Percentiles rank a stretch among this genome's conserved stretches.
These are phyloP conservation scores for Enteromius thamalakanensis DNA, from an alignment of 2,797 vertebrate species.

Conservation along the genomic window DNA sequence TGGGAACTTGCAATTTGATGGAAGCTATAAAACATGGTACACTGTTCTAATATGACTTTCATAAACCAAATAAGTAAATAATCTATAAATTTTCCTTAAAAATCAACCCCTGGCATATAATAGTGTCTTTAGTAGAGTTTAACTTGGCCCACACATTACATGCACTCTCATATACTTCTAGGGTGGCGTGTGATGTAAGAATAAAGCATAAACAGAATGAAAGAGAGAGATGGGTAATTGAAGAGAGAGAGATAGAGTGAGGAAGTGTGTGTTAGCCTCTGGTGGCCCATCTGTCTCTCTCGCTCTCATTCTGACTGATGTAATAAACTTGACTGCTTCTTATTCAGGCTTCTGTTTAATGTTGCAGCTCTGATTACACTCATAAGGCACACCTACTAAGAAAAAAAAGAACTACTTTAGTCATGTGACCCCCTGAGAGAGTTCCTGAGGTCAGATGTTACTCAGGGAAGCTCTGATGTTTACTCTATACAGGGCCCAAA, in stretches of 20 bases:
- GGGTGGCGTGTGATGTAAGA: neutral
- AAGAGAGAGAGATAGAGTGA: constrained; percentile 14
- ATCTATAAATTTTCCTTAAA: neutral
- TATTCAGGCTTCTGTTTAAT: constrained; percentile 43
- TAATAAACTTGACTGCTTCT: constrained; percentile 42
- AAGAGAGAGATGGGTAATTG: constrained; percentile 31
- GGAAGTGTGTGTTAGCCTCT: constrained; percentile 31
- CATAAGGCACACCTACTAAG: neutral
- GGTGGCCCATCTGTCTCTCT: constrained; percentile 48
- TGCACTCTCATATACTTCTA: constrained; percentile 5
- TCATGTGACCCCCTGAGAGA: constrained; percentile 27
- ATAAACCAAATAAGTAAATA: neutral
- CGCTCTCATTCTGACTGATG: constrained; percentile 33
- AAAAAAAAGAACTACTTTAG: neutral
- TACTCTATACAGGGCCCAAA: neutral
- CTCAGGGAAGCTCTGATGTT: constrained; percentile 23
- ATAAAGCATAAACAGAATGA: constrained; percentile 3
- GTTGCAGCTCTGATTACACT: constrained; percentile 44
- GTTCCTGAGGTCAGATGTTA: constrained; percentile 6
- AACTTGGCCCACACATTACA: constrained; percentile 13
- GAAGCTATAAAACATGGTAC: neutral
- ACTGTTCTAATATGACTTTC: neutral
- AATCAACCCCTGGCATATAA: constrained; percentile 13
- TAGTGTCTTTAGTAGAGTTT: constrained; percentile 24
- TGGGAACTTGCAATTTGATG: neutral